Evolutionary conservation across 2,888 invertebrate genomes (phyloP).

Genomic region (Agrochola macilenta): DNA sequence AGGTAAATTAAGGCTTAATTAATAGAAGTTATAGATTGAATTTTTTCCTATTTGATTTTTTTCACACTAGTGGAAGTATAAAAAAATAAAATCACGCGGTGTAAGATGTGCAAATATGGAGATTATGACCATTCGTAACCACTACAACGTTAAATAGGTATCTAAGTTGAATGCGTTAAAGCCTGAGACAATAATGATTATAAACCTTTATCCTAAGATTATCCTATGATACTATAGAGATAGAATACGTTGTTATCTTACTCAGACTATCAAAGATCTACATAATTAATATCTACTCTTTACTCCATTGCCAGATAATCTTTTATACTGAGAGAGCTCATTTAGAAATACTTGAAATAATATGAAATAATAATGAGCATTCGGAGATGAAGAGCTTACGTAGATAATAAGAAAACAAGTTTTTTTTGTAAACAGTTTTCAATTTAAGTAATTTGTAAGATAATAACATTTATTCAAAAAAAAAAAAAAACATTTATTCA

Average conservation of each 20-base stretch:
- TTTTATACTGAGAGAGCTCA: conserved; percentile 16
- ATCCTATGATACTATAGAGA: neutral
- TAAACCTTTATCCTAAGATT: neutral
- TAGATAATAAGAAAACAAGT: conserved; percentile 3
- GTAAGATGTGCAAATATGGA: too few relatives aligned
- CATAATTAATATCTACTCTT: conserved; percentile 17
- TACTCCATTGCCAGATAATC: conserved; percentile 7
- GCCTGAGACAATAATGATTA: neutral
- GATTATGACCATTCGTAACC: neutral
- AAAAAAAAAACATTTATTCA: too few relatives aligned
- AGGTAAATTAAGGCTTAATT: neutral
- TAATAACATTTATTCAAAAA: too few relatives aligned
- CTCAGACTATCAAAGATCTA: conserved; percentile 11
- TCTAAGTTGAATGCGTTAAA: neutral
- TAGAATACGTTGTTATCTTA: neutral
- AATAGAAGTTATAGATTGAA: neutral
- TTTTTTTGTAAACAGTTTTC: conserved; percentile 3
- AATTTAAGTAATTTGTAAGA: conserved; percentile 1
- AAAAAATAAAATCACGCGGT: neutral
- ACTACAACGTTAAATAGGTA: neutral
- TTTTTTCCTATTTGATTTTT: neutral
- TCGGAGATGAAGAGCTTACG: conserved; percentile 35
- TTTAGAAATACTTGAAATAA: conserved; percentile 34
- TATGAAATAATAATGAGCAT: conserved; percentile 47
- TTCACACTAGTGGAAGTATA: neutral